A percentile compares a stretch with the other conserved stretches of the same genome.
These are phyloP conservation scores for Patagioenas fasciata DNA, from an alignment of 2,113 vertebrate genomes.

Conservation along the genomic window DNA sequence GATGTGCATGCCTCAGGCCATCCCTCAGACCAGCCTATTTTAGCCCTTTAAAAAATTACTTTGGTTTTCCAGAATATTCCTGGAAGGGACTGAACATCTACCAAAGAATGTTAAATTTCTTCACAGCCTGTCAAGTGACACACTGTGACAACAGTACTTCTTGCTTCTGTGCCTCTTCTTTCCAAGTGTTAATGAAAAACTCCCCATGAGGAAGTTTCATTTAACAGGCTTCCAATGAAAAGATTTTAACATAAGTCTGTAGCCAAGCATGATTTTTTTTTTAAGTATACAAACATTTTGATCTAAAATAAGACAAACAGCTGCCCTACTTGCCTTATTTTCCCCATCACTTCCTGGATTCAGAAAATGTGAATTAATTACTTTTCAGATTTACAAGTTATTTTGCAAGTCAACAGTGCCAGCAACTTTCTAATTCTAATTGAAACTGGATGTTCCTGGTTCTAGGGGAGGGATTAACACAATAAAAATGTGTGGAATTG, in stretches of 20 bases:
- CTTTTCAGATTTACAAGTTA: background rate
- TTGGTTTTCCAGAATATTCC: background rate
- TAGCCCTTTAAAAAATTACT: background rate
- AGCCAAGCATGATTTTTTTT: background rate
- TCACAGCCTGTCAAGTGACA: background rate
- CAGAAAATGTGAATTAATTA: background rate
- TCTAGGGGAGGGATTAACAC: background rate
- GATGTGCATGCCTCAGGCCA: background rate
- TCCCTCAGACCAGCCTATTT: background rate
- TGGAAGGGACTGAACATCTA: background rate
- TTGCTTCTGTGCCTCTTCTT: constrained; percentile 9
- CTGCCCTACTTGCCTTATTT: background rate
- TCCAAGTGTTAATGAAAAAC: background rate
- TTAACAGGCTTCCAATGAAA: background rate
- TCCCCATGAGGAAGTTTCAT: background rate
- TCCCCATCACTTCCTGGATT: background rate
- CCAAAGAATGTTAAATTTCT: background rate
- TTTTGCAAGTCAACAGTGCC: background rate
- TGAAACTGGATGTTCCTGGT: background rate
- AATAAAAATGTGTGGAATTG: background rate
- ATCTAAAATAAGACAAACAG: constrained; percentile 1
- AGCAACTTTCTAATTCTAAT: background rate
- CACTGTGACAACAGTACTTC: background rate
- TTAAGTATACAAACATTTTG: background rate
- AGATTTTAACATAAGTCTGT: background rate